phyloP scores from a whole-genome alignment of 1,140 invertebrate genomes.

The Coenobita brevimanus region DNA sequence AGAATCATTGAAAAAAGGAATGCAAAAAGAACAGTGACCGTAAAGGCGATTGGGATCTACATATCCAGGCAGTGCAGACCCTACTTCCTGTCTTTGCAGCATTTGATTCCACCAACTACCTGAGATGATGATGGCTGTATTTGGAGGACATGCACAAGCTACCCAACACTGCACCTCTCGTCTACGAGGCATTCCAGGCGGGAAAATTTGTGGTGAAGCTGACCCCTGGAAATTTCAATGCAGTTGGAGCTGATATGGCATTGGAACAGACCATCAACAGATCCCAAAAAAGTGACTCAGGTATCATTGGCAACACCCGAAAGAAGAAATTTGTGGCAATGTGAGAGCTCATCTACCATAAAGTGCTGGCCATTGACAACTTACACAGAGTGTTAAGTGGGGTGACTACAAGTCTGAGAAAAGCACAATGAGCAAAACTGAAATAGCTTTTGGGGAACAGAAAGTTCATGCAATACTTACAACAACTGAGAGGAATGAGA shows the following conservation, averaged over 20 bases:
- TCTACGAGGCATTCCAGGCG: too few species aligned
- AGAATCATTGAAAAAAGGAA: not conserved
- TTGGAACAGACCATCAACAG: constrained; percentile 20
- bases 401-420: not conserved
- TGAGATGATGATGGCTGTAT: too few species aligned
- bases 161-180: too few species aligned
- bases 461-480: too few species aligned
- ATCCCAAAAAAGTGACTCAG: constrained; percentile 3
- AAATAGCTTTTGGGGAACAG: too few species aligned
- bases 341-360: constrained; percentile 12
- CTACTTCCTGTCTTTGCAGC: too few species aligned
- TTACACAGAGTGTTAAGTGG: constrained; percentile 6
- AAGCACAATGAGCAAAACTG: not conserved
- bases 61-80: too few species aligned
- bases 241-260: constrained; percentile 13
- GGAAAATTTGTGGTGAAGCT: too few species aligned
- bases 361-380: constrained; percentile 11
- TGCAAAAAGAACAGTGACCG: not conserved
- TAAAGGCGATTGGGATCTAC: not conserved
- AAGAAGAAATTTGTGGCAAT: constrained; percentile 19
- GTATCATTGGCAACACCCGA: constrained; percentile 5
- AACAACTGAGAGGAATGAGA: too few species aligned
- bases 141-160: too few species aligned
- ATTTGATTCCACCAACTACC: too few species aligned
- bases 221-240: not conserved